A percentile compares a stretch with the other conserved stretches of the same genome.
These are phyloP conservation scores for western clawed frog (Xenopus tropicalis) DNA, from an alignment of 2,113 vertebrate species.

Conservation along the genomic window UCB_Xtro_10.0 CM004443.2:83487501-83488000, in stretches of 20 bases:
- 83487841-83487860: too few species aligned
- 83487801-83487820: neutral
- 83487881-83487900: too few species aligned
- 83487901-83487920: too few species aligned
- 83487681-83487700: constrained; percentile 61
- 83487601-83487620: constrained; percentile 58
- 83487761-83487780: constrained; percentile 39
- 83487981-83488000: too few species aligned
- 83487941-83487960: too few species aligned
- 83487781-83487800: constrained; percentile 42
- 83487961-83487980: too few species aligned
- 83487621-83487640: constrained; percentile 69
- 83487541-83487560: constrained; percentile 65
- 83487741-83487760: constrained; percentile 48
- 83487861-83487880: too few species aligned
- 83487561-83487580: constrained; percentile 57
- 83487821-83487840: too few species aligned
- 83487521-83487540: constrained; percentile 49
- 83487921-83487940: too few species aligned
- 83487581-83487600: constrained; percentile 65
- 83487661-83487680: constrained; percentile 59
- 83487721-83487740: constrained; percentile 58
- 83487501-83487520: constrained; percentile 43
- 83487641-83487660: constrained; percentile 60
- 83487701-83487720: constrained; percentile 67